Percentiles rank a stretch among this genome's conserved stretches.
Evolutionary conservation across 2,113 vertebrate species (phyloP).

Genomic region (Carollia perspicillata): DNA sequence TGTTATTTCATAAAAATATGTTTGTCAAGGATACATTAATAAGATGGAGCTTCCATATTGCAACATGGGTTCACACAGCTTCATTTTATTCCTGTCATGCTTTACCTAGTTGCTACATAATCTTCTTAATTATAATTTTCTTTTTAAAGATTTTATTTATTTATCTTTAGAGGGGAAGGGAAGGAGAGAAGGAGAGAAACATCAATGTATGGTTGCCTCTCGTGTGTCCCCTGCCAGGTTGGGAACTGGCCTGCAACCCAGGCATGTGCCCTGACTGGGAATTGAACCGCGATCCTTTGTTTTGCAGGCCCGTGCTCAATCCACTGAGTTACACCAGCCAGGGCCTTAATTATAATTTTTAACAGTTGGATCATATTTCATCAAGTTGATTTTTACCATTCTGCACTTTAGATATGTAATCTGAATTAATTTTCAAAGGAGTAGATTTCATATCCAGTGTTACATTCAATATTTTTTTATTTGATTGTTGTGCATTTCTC

Average conservation of each 20-base stretch:
- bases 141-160: too few relatives aligned
- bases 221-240: too few relatives aligned
- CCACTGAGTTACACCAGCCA: too few relatives aligned
- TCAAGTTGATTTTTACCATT: neutral
- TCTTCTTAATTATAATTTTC: neutral
- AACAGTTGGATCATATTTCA: neutral
- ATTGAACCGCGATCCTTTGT: too few relatives aligned
- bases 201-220: too few relatives aligned
- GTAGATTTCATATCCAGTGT: neutral
- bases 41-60: neutral
- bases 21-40: neutral
- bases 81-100: neutral
- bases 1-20: neutral
- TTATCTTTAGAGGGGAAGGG: too few relatives aligned
- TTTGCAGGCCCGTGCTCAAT: too few relatives aligned
- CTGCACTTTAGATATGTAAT: neutral
- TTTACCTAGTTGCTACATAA: neutral
- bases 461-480: neutral
- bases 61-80: neutral
- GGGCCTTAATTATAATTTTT: neutral
- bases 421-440: neutral
- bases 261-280: too few relatives aligned
- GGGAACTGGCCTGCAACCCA: too few relatives aligned
- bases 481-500: neutral
- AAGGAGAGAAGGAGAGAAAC: too few relatives aligned